A percentile compares a stretch with the other conserved stretches of the same genome.
phyloP scores from a whole-genome alignment of 2,113 vertebrate species.

The Ceratotherium simum region DNA sequence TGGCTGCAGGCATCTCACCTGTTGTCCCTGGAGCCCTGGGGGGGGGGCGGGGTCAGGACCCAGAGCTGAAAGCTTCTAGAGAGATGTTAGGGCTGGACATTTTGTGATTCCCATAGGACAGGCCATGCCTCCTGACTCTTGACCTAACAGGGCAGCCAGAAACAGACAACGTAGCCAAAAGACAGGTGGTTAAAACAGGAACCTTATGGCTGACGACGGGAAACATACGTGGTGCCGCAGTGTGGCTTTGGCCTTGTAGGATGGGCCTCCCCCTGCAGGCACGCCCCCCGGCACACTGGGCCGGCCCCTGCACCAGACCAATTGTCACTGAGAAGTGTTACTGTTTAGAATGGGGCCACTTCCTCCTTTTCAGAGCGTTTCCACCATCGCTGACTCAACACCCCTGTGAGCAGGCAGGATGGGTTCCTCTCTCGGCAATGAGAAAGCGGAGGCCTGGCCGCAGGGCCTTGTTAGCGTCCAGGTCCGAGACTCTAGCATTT shows the following conservation, averaged over 20 bases:
- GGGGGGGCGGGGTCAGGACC: not conserved
- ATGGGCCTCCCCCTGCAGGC: not conserved
- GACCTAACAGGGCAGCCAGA: not conserved
- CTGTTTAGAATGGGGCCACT: not conserved
- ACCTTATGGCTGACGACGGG: rapidly evolving
- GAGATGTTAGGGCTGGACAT: not conserved
- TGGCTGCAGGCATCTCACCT: not conserved
- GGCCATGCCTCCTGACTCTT: not conserved
- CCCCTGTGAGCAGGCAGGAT: not conserved
- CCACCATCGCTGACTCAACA: not conserved
- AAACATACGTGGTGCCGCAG: rapidly evolving
- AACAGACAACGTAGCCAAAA: rapidly evolving
- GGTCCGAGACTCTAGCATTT: not conserved
- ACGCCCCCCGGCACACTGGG: not conserved
- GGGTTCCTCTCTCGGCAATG: not conserved
- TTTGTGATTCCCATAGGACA: not conserved
- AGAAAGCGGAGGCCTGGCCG: not conserved
- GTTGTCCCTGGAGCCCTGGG: not conserved
- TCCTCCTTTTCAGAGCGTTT: not conserved
- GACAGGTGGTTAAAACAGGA: not conserved
- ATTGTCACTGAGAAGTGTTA: not conserved
- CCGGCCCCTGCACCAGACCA: not conserved
- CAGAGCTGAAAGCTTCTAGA: not conserved
- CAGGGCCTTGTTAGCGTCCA: no score
- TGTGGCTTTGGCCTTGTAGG: not conserved